These are phyloP conservation scores for Pangasius mekongensis DNA, from an alignment of 2,797 vertebrate species.

Conservation along the genomic window DNA sequence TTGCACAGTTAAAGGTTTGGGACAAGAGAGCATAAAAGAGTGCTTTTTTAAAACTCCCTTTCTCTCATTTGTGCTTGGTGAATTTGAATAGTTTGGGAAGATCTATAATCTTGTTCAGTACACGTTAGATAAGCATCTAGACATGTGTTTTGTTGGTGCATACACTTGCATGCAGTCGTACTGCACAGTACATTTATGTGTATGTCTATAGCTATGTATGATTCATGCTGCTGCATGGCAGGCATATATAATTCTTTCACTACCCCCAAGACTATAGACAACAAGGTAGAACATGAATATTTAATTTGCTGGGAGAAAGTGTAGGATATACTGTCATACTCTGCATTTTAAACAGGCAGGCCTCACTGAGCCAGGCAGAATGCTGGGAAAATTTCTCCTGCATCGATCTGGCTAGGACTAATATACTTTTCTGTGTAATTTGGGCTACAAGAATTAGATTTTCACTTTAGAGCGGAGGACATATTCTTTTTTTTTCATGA, in stretches of 20 bases:
- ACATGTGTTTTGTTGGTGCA: constrained; percentile 70
- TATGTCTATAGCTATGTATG: constrained; percentile 80
- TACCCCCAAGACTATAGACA: constrained; percentile 82
- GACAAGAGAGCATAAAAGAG: constrained; percentile 64
- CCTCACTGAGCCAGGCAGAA: constrained; percentile 29
- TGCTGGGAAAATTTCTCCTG: constrained; percentile 17
- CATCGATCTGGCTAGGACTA: constrained; percentile 18
- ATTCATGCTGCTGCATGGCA: constrained; percentile 80
- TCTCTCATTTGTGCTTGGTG: constrained; percentile 26
- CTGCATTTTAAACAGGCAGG: constrained; percentile 78
- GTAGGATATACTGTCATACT: constrained; percentile 74
- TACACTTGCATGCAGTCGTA: constrained; percentile 56
- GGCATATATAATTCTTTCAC: constrained; percentile 78
- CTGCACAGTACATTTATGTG: constrained; percentile 60
- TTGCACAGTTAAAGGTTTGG: constrained; percentile 73
- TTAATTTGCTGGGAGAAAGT: constrained; percentile 81
- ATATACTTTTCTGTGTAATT: background rate
- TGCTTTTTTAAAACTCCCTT: constrained; percentile 47
- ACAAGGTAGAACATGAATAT: constrained; percentile 84
- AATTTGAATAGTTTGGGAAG: constrained; percentile 53
- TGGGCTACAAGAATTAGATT: background rate
- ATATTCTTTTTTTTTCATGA: background rate
- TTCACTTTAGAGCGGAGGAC: background rate
- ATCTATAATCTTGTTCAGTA: constrained; percentile 62
- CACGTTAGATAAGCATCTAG: constrained; percentile 67